A percentile compares a stretch with the other conserved stretches of the same genome.
These are phyloP conservation scores for Hydrotaea cyrtoneurina DNA, from an alignment of 2,888 invertebrate species.

Conservation along the genomic window DNA sequence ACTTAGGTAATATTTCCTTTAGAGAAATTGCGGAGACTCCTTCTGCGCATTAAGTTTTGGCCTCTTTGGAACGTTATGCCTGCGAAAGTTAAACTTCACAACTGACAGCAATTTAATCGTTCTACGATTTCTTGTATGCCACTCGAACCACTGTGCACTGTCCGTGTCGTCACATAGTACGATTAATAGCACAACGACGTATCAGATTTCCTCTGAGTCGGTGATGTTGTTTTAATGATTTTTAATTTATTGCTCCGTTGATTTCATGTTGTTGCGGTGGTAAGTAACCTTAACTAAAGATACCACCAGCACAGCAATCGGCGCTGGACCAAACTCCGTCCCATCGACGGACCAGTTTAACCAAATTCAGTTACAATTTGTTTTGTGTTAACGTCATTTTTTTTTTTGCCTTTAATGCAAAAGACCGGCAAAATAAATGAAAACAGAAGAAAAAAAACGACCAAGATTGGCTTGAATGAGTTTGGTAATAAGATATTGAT, in stretches of 20 bases:
- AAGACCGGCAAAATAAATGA: not conserved
- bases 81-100: too few species aligned
- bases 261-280: not conserved
- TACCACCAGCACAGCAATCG: not conserved
- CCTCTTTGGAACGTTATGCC: too few species aligned
- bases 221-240: slow-evolving; percentile 12
- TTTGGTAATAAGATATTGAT: not conserved
- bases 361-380: not conserved
- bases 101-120: too few species aligned
- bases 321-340: not conserved
- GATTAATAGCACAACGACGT: not conserved
- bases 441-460: not conserved
- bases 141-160: not conserved
- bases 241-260: slow-evolving; percentile 5
- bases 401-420: not conserved
- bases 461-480: too few species aligned
- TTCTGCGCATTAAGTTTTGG: too few species aligned
- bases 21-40: too few species aligned
- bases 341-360: not conserved
- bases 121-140: too few species aligned
- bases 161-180: not conserved
- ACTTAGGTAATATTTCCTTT: too few species aligned
- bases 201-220: not conserved
- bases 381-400: not conserved
- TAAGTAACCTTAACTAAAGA: not conserved